A percentile compares a stretch with the other conserved stretches of the same genome.
These are phyloP conservation scores for Acropternis orthonyx DNA, from an alignment of 2,797 vertebrate genomes.

Conservation along the genomic window DNA sequence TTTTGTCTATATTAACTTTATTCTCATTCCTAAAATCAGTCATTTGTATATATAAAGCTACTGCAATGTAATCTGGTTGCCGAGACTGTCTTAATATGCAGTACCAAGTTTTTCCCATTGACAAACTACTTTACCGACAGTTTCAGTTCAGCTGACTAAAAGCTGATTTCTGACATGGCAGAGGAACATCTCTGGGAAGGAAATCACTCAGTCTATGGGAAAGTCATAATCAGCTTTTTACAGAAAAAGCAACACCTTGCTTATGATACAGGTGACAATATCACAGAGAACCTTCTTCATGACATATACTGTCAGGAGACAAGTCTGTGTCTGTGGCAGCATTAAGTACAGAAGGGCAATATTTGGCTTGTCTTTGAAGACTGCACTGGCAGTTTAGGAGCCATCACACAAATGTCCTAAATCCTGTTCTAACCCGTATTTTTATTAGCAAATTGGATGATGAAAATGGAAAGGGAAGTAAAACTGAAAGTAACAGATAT, in stretches of 20 bases:
- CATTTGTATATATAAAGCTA: background rate
- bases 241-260: background rate
- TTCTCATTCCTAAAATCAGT: background rate
- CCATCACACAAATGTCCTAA: background rate
- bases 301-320: background rate
- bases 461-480: background rate
- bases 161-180: background rate
- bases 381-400: background rate
- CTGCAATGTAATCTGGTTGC: background rate
- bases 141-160: background rate
- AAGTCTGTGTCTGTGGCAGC: background rate
- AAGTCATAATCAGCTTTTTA: background rate
- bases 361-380: background rate
- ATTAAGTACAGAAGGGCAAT: background rate
- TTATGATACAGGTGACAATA: background rate
- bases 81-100: background rate
- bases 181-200: background rate
- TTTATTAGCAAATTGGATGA: background rate
- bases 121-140: background rate
- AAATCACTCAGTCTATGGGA: accelerated
- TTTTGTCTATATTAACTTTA: background rate
- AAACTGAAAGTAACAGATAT: background rate
- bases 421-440: background rate
- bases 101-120: background rate
- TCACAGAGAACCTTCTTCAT: background rate